A percentile compares a stretch with the other conserved stretches of the same genome.
Conservation (phyloP, 2,888 invertebrate species). For the Xylocampa areola region DNA sequence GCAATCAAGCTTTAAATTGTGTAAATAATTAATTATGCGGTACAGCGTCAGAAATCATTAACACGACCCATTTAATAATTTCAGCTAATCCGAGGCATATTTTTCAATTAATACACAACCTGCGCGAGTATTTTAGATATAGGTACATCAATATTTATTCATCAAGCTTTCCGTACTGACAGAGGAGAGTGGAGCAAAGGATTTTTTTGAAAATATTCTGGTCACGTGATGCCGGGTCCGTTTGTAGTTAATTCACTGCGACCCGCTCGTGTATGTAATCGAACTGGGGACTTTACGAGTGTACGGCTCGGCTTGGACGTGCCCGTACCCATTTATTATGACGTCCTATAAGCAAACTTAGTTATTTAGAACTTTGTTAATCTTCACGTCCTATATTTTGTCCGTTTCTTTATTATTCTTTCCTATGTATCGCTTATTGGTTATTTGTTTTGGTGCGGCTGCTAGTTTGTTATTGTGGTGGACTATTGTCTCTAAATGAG, state of each 20-base stretch:
- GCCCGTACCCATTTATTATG: constrained; percentile 70
- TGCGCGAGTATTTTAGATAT: constrained; percentile 2
- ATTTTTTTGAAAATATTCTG: constrained; percentile 71
- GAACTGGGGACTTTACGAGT: constrained; percentile 78
- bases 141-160: constrained; percentile 54
- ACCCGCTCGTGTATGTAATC: constrained; percentile 76
- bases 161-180: constrained; percentile 60
- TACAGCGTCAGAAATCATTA: constrained; percentile 16
- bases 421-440: constrained; percentile 47
- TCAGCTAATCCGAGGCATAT: not conserved
- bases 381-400: constrained; percentile 62
- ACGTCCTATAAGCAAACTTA: constrained; percentile 64
- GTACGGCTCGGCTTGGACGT: constrained; percentile 68
- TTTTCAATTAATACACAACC: constrained; percentile 10
- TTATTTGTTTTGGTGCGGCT: constrained; percentile 40
- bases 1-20: constrained; percentile 32
- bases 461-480: constrained; percentile 16
- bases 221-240: constrained; percentile 73
- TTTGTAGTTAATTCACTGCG: constrained; percentile 78
- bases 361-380: constrained; percentile 66
- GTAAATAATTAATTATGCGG: constrained; percentile 40
- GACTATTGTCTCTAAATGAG: constrained; percentile 17
- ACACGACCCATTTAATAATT: constrained; percentile 17
- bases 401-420: constrained; percentile 55
- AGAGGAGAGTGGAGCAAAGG: constrained; percentile 62